A percentile compares a stretch with the other conserved stretches of the same genome.
These are phyloP conservation scores for Semnopithecus entellus DNA, from an alignment of 2,113 vertebrate species.

Conservation along the genomic window DNA sequence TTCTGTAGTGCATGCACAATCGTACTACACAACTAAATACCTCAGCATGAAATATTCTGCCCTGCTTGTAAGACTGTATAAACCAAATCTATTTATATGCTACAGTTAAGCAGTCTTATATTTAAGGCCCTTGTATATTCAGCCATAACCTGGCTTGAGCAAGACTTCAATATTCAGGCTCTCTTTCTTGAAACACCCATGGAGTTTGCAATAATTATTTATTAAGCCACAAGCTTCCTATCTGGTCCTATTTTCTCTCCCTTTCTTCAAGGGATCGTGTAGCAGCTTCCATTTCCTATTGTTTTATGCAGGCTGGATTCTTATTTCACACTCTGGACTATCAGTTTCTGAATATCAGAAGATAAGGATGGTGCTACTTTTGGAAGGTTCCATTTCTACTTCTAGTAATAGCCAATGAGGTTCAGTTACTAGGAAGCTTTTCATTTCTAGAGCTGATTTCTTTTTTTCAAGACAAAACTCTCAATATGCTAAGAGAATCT, in stretches of 20 bases:
- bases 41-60: neutral
- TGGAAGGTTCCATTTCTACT: constrained; percentile 37
- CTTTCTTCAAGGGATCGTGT: neutral
- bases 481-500: neutral
- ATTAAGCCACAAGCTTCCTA: constrained; percentile 38
- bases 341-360: constrained; percentile 38
- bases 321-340: constrained; percentile 57
- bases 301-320: constrained; percentile 63
- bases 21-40: neutral
- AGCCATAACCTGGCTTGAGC: neutral
- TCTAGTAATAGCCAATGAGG: constrained; percentile 43
- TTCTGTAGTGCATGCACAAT: neutral
- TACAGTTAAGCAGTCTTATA: neutral
- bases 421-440: constrained; percentile 54
- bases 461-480: constrained; percentile 38
- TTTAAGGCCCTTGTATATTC: neutral
- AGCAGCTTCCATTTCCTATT: constrained; percentile 60
- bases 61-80: neutral
- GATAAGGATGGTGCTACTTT: constrained; percentile 59
- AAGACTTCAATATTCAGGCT: neutral
- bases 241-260: neutral
- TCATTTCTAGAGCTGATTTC: neutral
- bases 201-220: neutral
- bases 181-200: constrained; percentile 22
- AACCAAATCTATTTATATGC: neutral